Conservation (phyloP, 1,140 invertebrate species). For the Drosophila parabipectinata region DNA sequence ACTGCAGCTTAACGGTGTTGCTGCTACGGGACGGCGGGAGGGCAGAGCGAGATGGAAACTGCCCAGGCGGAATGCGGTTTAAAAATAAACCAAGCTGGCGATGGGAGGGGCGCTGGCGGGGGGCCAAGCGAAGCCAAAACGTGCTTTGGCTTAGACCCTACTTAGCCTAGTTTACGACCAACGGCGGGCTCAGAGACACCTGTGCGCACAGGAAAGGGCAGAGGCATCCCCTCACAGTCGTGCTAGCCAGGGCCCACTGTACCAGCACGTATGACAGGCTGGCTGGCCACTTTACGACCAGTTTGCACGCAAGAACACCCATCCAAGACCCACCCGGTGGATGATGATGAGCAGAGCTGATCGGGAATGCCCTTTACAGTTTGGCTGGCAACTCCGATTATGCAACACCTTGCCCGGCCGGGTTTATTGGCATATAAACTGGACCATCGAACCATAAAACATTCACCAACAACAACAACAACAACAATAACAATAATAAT, state of each 20-base stretch:
- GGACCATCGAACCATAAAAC: conserved; percentile 44
- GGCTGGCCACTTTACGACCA: conserved; percentile 40
- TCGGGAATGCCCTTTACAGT: conserved; percentile 31
- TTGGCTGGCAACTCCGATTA: conserved; percentile 23
- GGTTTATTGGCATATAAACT: conserved; percentile 46
- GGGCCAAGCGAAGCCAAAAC: conserved; percentile 53
- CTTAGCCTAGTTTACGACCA: conserved; percentile 75
- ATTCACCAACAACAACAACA: conserved; percentile 8
- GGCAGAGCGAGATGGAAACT: conserved; percentile 45
- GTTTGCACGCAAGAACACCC: conserved; percentile 25
- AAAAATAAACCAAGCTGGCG: conserved; percentile 72
- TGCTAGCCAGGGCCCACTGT: conserved; percentile 19
- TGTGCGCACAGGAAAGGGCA: conserved; percentile 28
- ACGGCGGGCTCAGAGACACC: conserved; percentile 55
- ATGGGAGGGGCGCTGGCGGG: conserved; percentile 2
- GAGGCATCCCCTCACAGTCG: background rate
- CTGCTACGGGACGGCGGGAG: conserved; percentile 1
- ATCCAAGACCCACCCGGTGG: background rate
- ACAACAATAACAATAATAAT: background rate
- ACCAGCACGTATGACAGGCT: conserved; percentile 24
- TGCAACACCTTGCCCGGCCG: conserved; percentile 31
- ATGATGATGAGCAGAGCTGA: background rate
- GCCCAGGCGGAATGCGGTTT: conserved; percentile 73
- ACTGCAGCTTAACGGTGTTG: conserved; percentile 63
- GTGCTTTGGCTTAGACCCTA: conserved; percentile 79